Conservation (phyloP, 2,797 vertebrate species). For the Pteropus rufus region DNA sequence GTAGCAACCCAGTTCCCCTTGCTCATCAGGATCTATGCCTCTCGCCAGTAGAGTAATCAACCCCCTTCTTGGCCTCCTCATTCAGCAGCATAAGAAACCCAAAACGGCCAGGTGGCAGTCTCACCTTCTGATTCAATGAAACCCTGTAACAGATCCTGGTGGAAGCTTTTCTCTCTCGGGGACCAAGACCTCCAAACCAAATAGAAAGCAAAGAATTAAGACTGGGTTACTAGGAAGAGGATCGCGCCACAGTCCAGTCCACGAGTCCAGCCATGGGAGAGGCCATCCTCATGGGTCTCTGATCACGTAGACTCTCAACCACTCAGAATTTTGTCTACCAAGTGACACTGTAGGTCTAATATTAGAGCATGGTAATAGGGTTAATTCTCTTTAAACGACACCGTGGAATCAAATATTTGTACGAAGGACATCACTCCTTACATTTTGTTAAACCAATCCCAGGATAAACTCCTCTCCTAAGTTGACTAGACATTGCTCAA, state of each 20-base stretch:
- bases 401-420: not conserved
- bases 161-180: not conserved
- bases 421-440: not conserved
- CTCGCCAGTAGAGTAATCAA: too few relatives aligned
- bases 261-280: not conserved
- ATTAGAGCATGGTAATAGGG: not conserved
- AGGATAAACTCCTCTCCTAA: not conserved
- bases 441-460: not conserved
- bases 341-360: not conserved
- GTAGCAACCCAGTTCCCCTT: too few relatives aligned
- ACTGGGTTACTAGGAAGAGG: not conserved
- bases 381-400: not conserved
- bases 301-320: not conserved
- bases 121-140: not conserved
- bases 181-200: not conserved
- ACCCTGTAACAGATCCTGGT: not conserved
- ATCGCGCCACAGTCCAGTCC: not conserved
- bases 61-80: too few relatives aligned
- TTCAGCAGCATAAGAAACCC: not conserved
- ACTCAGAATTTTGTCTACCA: not conserved
- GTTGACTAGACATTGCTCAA: not conserved
- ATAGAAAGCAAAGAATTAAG: not conserved
- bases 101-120: not conserved
- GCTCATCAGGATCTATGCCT: too few relatives aligned
- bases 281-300: not conserved